These are phyloP conservation scores for Zootoca vivipara DNA, from an alignment of 2,113 vertebrate species.

Conservation along the genomic window DNA sequence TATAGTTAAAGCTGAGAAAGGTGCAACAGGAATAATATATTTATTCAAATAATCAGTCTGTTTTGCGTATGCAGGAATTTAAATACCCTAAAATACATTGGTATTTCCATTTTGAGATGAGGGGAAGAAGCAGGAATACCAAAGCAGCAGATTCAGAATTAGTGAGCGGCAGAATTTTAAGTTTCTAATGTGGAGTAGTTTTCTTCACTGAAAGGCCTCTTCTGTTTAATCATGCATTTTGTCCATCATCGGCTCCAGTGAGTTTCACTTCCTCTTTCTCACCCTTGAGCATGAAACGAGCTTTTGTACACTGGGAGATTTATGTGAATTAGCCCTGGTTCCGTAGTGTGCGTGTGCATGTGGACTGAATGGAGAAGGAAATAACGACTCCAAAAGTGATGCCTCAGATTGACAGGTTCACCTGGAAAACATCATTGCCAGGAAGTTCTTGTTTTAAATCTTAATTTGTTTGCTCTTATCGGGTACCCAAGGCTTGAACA, in stretches of 20 bases:
- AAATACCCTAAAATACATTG: not conserved
- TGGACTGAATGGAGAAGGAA: not conserved
- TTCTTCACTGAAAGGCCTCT: not conserved
- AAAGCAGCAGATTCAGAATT: not conserved
- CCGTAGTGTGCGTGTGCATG: not conserved
- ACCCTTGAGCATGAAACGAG: conserved; percentile 8
- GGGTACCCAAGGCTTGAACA: not conserved
- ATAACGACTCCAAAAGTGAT: not conserved
- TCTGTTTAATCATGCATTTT: conserved; percentile 8
- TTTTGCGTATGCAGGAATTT: too few relatives aligned
- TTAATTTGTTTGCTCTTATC: not conserved
- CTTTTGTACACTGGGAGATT: conserved; percentile 8
- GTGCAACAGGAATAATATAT: not conserved
- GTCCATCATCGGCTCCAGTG: not conserved
- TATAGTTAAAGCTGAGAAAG: not conserved
- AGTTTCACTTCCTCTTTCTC: conserved; percentile 15
- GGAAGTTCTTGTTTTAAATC: not conserved
- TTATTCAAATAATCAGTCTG: not conserved
- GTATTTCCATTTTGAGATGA: not conserved
- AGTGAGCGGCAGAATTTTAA: not conserved
- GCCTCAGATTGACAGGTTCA: not conserved
- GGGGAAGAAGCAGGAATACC: not conserved
- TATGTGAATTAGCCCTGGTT: not conserved
- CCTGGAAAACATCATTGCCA: not conserved
- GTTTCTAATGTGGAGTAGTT: not conserved